Evolutionary conservation across 2,797 vertebrate species (phyloP).

Genomic region (Carcharodon carcharias): DNA sequence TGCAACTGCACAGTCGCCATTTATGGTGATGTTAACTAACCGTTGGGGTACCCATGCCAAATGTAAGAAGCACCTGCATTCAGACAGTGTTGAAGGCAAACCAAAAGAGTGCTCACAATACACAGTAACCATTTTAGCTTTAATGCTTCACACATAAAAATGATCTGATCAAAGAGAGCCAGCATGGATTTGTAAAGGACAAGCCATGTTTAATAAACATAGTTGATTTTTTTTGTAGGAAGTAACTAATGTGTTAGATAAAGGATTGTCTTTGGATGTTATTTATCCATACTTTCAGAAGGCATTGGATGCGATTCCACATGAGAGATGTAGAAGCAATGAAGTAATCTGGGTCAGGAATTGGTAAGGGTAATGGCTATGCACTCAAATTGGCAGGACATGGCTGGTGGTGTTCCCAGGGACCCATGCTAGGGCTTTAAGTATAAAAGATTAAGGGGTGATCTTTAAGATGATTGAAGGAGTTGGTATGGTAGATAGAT

Average conservation of each 20-base stretch:
- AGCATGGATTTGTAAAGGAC: not conserved
- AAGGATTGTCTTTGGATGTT: not conserved
- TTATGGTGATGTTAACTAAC: too few species aligned
- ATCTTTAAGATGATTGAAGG: not conserved
- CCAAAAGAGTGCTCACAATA: too few species aligned
- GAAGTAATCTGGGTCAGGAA: not conserved
- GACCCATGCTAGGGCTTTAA: not conserved
- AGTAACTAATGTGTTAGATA: not conserved
- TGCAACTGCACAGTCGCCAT: too few species aligned
- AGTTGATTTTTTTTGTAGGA: not conserved
- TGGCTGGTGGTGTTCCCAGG: not conserved
- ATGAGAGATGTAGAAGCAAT: not conserved
- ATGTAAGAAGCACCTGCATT: too few species aligned
- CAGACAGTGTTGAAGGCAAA: too few species aligned
- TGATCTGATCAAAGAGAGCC: not conserved
- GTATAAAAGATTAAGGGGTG: not conserved
- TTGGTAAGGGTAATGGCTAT: not conserved
- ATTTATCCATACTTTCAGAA: not conserved
- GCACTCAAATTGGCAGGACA: not conserved
- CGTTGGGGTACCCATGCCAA: too few species aligned
- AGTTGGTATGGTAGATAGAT: not conserved
- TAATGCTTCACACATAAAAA: not conserved
- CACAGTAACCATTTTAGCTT: too few species aligned
- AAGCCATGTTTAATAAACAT: not conserved
- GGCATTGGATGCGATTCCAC: not conserved